These are phyloP conservation scores for Mechanitis mazaeus DNA, from an alignment of 2,888 invertebrate species.

Conservation along the genomic window DNA sequence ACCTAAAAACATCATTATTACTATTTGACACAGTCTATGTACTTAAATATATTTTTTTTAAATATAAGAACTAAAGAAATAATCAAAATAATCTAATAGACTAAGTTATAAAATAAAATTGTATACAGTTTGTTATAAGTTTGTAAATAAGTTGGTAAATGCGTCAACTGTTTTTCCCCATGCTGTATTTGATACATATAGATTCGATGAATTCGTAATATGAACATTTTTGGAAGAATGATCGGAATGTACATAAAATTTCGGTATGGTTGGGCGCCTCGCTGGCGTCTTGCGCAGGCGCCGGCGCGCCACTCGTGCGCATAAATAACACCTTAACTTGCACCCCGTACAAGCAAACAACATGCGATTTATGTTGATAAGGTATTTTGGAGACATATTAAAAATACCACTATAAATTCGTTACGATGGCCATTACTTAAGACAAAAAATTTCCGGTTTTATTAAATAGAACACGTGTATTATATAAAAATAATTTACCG, in stretches of 20 bases:
- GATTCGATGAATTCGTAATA: conserved; percentile 45
- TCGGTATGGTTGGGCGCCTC: conserved; percentile 42
- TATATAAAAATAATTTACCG: not conserved
- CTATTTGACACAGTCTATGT: too few species aligned
- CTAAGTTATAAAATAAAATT: too few species aligned
- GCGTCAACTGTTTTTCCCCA: conserved; percentile 22
- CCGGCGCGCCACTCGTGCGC: conserved; percentile 41
- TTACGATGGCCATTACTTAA: conserved; percentile 9
- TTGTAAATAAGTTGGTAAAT: not conserved
- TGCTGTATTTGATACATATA: conserved; percentile 27
- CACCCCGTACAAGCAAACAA: conserved; percentile 24
- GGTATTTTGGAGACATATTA: conserved; percentile 24
- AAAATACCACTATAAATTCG: conserved; percentile 16
- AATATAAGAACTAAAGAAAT: too few species aligned
- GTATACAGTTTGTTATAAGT: too few species aligned
- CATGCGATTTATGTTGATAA: conserved; percentile 25
- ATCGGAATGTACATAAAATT: conserved; percentile 61
- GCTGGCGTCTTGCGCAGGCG: conserved; percentile 52
- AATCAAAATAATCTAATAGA: too few species aligned
- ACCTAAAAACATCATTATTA: too few species aligned
- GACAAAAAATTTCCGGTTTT: conserved; percentile 11
- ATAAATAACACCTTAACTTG: conserved; percentile 31
- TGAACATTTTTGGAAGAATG: conserved; percentile 57
- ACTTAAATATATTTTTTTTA: too few species aligned
- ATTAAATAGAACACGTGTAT: not conserved